These are phyloP conservation scores for Forbesichthys papilliferus DNA, from an alignment of 2,113 vertebrate genomes.

Conservation along the genomic window DNA sequence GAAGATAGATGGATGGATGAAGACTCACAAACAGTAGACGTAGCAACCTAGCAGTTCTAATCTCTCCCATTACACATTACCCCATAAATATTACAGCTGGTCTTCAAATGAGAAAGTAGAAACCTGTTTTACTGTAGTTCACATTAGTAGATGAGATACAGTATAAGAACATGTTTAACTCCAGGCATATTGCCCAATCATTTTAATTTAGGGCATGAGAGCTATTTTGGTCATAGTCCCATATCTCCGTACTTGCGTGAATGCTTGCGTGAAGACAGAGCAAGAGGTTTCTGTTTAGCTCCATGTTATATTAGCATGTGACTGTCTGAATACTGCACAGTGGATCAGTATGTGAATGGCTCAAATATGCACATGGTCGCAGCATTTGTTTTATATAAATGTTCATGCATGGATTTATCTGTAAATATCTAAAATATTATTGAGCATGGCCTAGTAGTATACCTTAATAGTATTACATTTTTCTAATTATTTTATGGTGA, in stretches of 20 bases:
- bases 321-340: background rate
- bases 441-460: no score
- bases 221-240: constrained; percentile 61
- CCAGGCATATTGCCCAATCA: constrained; percentile 15
- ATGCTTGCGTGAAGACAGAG: constrained; percentile 11
- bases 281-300: constrained; percentile 28
- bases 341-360: background rate
- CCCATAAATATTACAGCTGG: background rate
- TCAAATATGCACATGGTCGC: background rate
- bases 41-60: no score
- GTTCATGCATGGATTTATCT: no score
- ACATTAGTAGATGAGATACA: background rate
- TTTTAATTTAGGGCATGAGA: constrained; percentile 56
- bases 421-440: no score
- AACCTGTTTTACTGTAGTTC: background rate
- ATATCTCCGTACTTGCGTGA: constrained; percentile 17
- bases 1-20: no score
- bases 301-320: constrained; percentile 2
- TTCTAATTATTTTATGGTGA: constrained; percentile 6
- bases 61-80: background rate
- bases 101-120: background rate
- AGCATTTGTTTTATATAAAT: background rate
- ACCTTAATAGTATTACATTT: background rate
- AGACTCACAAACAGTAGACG: no score
- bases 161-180: background rate